Percentiles rank a stretch among this genome's conserved stretches.
phyloP scores from a whole-genome alignment of 1,140 invertebrate species.

The Varroa destructor region DNA sequence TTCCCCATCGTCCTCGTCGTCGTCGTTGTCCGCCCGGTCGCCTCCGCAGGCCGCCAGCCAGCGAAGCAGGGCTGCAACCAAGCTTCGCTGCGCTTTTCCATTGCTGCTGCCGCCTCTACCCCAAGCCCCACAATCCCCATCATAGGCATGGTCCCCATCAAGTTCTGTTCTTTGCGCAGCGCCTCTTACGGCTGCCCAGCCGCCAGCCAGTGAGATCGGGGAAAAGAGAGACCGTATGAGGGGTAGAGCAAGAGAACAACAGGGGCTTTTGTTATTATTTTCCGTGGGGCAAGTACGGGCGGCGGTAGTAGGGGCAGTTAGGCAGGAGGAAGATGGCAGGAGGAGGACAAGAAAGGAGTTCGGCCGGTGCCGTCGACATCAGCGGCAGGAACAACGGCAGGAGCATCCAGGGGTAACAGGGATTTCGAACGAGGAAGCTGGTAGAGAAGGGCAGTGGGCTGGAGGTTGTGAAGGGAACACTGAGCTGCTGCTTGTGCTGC shows the following conservation, averaged over 20 bases:
- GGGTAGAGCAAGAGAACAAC: neutral
- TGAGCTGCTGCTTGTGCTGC: too few species aligned
- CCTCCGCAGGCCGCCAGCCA: too few species aligned
- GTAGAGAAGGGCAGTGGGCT: too few species aligned
- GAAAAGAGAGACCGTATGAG: constrained; percentile 7
- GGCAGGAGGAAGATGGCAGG: neutral
- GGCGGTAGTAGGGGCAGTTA: neutral
- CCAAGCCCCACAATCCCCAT: neutral
- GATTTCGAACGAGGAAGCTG: too few species aligned
- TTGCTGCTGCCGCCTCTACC: neutral
- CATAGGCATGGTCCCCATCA: neutral
- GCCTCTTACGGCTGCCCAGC: neutral
- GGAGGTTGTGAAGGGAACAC: too few species aligned
- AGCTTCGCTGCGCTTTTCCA: too few species aligned
- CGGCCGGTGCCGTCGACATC: too few species aligned
- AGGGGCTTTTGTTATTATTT: constrained; percentile 26
- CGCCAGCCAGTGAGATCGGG: neutral
- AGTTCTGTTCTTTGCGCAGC: neutral
- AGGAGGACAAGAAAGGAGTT: neutral
- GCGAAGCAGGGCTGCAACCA: too few species aligned
- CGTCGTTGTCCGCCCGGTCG: too few species aligned
- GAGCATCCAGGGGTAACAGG: too few species aligned
- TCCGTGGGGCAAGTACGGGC: neutral
- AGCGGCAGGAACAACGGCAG: too few species aligned
- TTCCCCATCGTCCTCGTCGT: too few species aligned